Base-by-base conservation (phyloP, 2,113 vertebrate species). In the Thymallus thymallus region DNA sequence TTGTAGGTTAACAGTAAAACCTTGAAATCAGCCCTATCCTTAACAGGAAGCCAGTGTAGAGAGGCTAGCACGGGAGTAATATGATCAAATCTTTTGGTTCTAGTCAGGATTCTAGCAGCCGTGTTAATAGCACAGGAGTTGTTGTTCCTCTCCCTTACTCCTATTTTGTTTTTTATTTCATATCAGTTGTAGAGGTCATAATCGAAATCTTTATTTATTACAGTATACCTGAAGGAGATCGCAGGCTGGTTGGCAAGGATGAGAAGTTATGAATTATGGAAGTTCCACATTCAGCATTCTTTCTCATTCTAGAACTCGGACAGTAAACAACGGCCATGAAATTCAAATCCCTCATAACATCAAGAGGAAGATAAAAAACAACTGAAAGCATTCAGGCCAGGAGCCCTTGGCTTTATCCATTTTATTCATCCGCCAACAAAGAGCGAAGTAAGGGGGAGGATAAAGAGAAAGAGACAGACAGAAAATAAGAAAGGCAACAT, bases 381-480 rank as follows among this genome's bases (percentile, higher is more conserved):
- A 64, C 65, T 46, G 75, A 74, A 55, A 66, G 69, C 82, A 83
- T 85, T 85, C 85, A 78, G 84, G 80, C 70, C 85, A 70, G 76
- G 77, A 71, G 76, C 78, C 86, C 79, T 32, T 55, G 55, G 80
- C 84, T 78, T 77, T 73, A 75, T 32, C 74, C 78, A 0, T 79
- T 76, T 72, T 73, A 89, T 91, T 88, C 89, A 87, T 84, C 67
- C 63, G 23, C 22, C 76, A 77, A 89, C 82, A 89, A 89, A 89
- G 77, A 65, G 55, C 6, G 64, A 1, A n/a, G 77, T 12, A 65
- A 69, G 26, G 24, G 26, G 13, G 24, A 66, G 69, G 51, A 32
- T n/a, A 24, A 20, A 22, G 24, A 3, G 41, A 14, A 23, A 74
- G n/a, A n/a, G n/a, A n/a, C n/a, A n/a, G n/a, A n/a, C n/a, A n/a